Evolutionary conservation across 2,888 invertebrate species (phyloP).

Genomic region (Acleris holmiana): DNA sequence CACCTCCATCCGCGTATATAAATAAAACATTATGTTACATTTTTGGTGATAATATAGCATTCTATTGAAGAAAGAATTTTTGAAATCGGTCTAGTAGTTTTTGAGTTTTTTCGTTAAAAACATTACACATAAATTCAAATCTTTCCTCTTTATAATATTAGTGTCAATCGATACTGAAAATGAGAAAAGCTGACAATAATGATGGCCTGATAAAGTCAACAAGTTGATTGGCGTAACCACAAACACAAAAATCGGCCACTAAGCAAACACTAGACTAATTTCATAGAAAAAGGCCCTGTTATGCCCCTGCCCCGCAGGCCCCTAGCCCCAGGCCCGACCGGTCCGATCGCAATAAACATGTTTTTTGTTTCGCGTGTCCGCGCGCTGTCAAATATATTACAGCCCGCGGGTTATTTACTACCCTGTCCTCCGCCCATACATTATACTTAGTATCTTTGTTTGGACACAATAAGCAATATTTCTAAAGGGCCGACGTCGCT

Average conservation of each 20-base stretch:
- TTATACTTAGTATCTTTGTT: conserved; percentile 85
- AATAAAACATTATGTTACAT: no score
- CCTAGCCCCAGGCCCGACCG: conserved; percentile 47
- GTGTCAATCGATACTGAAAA: no score
- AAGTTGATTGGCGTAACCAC: neutral
- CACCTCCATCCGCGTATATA: no score
- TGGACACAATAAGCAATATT: conserved; percentile 85
- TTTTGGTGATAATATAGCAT: no score
- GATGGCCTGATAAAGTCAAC: neutral
- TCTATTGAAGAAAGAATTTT: no score
- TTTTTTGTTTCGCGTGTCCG: conserved; percentile 84
- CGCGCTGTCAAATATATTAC: conserved; percentile 85
- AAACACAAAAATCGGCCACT: conserved; percentile 43
- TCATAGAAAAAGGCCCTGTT: conserved; percentile 56
- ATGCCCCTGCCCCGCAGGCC: conserved; percentile 7
- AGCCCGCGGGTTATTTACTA: conserved; percentile 83
- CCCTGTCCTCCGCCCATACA: conserved; percentile 83
- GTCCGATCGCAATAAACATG: conserved; percentile 79
- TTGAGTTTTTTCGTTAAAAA: no score
- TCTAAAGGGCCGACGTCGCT: conserved; percentile 82
- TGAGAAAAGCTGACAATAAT: neutral
- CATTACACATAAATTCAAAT: no score
- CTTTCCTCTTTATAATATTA: no score
- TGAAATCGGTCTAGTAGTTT: no score
- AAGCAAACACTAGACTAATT: conserved; percentile 72